Evolutionary conservation across 2,797 vertebrate species (phyloP), one percentile per base, ranked within the genome.

Genomic region (Enteromius afrohamiltoni): DNA sequence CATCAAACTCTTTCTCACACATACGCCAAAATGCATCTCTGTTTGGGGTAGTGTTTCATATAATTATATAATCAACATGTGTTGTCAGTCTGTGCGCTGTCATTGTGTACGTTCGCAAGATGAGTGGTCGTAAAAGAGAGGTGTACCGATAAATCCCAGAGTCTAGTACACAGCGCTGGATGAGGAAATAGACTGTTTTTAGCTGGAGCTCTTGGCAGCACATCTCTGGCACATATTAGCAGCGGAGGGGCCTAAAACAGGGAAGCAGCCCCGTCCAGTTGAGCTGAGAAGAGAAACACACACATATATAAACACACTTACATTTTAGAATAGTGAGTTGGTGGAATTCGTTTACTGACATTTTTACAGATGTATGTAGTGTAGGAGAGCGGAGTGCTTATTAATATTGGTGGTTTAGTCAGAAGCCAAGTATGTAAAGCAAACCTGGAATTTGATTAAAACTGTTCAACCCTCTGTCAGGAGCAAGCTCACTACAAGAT

Each of bases 161-260:
- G 55, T 11, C 13, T 23, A 65, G 58, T 55, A 29, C 55, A 74
- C 45, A 73, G 86, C 82, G 77, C 82, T 87, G 83, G 84, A 89
- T 90, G 88, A 87, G 9, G 75, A 80, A 85, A 77, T 79, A 75
- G 79, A 79, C 82, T 79, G 85, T 86, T 88, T 91, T 89, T 85
- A 86, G 85, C 85, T 82, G n/a, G 37, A 85, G 69, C 79, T 85
- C 82, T 87, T 90, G 91, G 90, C 90, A 90, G 90, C 82, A 78
- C 77, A 65, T 87, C 88, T 92, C 92, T 94, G 92, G 91, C 93
- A 93, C 92, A 91, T 90, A 93, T 92, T 90, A 93, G 86, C 87
- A 88, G 91, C 49, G 31, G 29, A 88, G 93, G 85, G 93, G 93
- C 92, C 91, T 84, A 6, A 14, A 78, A 90, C 81, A 91, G 92